Conservation (phyloP, 2,797 vertebrate genomes). For the Thalassophryne amazonica region DNA sequence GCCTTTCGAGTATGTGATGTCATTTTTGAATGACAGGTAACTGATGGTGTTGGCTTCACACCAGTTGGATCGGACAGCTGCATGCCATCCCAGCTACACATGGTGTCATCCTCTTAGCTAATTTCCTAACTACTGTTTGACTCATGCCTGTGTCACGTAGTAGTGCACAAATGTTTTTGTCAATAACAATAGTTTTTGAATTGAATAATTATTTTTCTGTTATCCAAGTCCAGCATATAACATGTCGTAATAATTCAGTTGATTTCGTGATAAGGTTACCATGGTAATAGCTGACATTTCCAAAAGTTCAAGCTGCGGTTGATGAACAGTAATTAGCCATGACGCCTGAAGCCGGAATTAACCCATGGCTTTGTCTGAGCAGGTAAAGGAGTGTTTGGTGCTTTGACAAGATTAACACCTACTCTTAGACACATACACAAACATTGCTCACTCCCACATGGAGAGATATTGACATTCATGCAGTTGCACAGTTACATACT, state of each 20-base stretch:
- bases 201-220: not conserved
- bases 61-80: conserved; percentile 43
- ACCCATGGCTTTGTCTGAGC: conserved; percentile 79
- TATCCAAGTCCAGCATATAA: not conserved
- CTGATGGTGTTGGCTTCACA: conserved; percentile 46
- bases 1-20: conserved; percentile 22
- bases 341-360: conserved; percentile 75
- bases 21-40: conserved; percentile 46
- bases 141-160: conserved; percentile 21
- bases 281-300: conserved; percentile 37
- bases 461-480: conserved; percentile 28
- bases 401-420: conserved; percentile 75
- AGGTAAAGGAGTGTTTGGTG: conserved; percentile 76
- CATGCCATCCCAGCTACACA: conserved; percentile 33
- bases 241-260: conserved; percentile 2
- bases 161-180: conserved; percentile 23
- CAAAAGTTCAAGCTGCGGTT: conserved; percentile 76
- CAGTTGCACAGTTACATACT: conserved; percentile 16
- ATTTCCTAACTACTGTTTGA: conserved; percentile 57
- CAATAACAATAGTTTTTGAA: not conserved
- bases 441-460: conserved; percentile 38
- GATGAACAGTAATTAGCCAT: conserved; percentile 76
- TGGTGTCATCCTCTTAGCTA: conserved; percentile 37
- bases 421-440: conserved; percentile 48
- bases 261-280: conserved; percentile 41